Evolutionary conservation across 2,113 vertebrate species (phyloP).

Genomic region (Spheniscus mendiculus): DNA sequence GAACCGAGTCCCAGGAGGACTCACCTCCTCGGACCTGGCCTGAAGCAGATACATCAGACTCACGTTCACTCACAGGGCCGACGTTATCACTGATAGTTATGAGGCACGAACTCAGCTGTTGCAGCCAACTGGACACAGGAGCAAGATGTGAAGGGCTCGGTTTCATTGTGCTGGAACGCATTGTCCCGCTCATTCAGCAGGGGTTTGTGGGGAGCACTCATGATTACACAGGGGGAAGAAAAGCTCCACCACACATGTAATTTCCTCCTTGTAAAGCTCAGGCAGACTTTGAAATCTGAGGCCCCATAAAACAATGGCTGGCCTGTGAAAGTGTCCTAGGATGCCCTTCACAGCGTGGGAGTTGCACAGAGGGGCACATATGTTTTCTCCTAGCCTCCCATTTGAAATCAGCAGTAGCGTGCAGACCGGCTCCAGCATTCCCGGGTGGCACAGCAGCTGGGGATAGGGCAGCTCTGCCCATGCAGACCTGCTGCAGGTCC

Average conservation of each 20-base stretch:
- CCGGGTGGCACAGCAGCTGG: rapidly evolving
- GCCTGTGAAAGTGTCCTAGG: conserved; percentile 53
- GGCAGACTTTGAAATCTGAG: conserved; percentile 64
- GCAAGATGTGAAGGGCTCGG: neutral
- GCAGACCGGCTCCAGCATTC: neutral
- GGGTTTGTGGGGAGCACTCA: conserved; percentile 33
- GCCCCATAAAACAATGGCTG: neutral
- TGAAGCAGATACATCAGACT: neutral
- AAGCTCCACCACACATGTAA: conserved; percentile 43
- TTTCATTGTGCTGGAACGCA: neutral
- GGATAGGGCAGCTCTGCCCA: neutral
- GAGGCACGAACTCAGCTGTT: neutral
- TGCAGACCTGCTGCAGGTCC: neutral
- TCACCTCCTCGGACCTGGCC: neutral
- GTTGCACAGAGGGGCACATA: neutral
- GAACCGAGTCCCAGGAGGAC: rapidly evolving
- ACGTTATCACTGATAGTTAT: neutral
- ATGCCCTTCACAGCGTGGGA: neutral
- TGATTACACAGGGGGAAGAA: conserved; percentile 43
- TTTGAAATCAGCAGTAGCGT: neutral
- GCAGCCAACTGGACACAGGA: conserved; percentile 31
- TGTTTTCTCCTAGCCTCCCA: neutral
- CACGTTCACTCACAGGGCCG: neutral
- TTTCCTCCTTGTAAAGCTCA: conserved; percentile 62
- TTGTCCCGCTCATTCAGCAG: neutral